Evolutionary conservation across 2,113 vertebrate genomes (phyloP).

Genomic region (Melanerpes aurifrons): DNA sequence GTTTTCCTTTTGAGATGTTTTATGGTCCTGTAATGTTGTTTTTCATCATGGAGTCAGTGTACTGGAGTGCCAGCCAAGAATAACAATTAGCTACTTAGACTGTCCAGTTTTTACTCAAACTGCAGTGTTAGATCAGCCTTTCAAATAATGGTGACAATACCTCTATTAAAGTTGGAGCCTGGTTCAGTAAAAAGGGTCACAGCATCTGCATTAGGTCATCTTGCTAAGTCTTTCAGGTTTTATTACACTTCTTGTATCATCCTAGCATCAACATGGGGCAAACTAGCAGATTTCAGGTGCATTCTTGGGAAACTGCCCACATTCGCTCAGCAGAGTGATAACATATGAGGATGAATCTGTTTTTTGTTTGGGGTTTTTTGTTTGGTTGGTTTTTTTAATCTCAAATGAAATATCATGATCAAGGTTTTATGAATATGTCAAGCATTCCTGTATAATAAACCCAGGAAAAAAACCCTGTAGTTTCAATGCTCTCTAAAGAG

Average conservation of each 20-base stretch:
- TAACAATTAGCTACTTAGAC: conserved; percentile 69
- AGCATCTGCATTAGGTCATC: conserved; percentile 11
- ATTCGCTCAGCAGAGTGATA: neutral
- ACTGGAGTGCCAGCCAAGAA: conserved; percentile 64
- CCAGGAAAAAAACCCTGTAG: neutral
- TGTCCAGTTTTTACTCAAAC: conserved; percentile 38
- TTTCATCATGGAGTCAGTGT: neutral
- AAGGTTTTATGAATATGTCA: neutral
- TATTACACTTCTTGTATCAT: neutral
- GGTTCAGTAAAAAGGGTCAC: neutral
- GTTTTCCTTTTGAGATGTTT: conserved; percentile 49
- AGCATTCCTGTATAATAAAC: conserved; percentile 26
- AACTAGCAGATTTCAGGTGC: neutral
- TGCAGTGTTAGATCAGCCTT: conserved; percentile 38
- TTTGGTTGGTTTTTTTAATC: neutral
- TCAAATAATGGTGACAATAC: conserved; percentile 53
- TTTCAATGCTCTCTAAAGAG: neutral
- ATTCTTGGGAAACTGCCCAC: neutral
- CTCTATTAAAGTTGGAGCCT: conserved; percentile 1
- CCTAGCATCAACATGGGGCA: neutral
- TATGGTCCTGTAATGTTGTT: conserved; percentile 25
- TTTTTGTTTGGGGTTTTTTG: too few relatives aligned
- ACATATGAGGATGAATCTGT: neutral
- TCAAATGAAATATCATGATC: neutral
- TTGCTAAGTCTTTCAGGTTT: neutral